Percentiles rank a stretch among this genome's conserved stretches.
Evolutionary conservation across 2,113 vertebrate species (phyloP).

Genomic region (Chaetops frenatus): DNA sequence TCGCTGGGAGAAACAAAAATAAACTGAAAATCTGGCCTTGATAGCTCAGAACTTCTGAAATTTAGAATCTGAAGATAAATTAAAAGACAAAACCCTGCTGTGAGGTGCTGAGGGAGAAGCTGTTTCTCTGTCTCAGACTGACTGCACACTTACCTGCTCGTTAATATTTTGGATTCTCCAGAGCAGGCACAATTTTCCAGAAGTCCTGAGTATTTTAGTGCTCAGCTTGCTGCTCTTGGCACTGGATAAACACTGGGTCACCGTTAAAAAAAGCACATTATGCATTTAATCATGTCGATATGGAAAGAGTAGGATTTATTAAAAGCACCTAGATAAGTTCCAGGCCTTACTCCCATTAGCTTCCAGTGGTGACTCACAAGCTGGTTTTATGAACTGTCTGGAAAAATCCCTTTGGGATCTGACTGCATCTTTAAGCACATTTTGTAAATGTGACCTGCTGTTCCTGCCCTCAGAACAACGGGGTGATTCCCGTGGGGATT

Average conservation of each 20-base stretch:
- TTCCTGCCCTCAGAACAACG: background rate
- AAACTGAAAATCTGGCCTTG: background rate
- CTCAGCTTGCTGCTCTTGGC: constrained; percentile 8
- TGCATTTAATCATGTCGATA: background rate
- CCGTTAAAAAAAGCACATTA: background rate
- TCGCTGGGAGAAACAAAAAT: background rate
- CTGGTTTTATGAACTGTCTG: constrained; percentile 4
- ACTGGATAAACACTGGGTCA: background rate
- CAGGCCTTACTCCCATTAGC: background rate
- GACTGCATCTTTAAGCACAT: background rate
- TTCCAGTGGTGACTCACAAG: background rate
- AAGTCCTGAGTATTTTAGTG: background rate
- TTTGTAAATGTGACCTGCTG: background rate
- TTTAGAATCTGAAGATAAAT: background rate
- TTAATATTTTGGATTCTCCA: background rate
- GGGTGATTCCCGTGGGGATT: background rate
- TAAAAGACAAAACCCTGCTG: background rate
- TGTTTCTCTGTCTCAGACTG: background rate
- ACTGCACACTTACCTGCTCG: background rate
- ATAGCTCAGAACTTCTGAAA: background rate
- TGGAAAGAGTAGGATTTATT: constrained; percentile 1
- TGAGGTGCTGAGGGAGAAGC: background rate
- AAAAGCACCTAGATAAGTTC: constrained; percentile 11
- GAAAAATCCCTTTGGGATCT: constrained; percentile 14
- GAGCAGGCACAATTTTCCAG: background rate